Percentiles rank a stretch among this genome's conserved stretches.
These are phyloP conservation scores for Arion vulgaris DNA, from an alignment of 1,140 invertebrate species.

Conservation along the genomic window DNA sequence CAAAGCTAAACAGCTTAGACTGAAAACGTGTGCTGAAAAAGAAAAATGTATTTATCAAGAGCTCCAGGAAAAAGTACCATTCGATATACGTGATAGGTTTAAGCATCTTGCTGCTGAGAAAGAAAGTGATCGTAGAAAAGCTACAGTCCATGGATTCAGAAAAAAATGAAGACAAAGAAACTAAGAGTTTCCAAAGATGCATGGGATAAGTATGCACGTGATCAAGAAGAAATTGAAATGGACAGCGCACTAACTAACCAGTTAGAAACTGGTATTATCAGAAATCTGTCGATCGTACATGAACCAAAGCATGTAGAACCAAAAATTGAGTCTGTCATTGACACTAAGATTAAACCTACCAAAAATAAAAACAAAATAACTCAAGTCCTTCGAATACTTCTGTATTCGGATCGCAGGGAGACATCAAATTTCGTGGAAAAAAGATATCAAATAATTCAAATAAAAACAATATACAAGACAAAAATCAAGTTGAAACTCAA, in stretches of 20 bases:
- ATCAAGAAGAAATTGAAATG: conserved; percentile 1
- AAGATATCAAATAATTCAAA: too few relatives aligned
- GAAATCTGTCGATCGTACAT: background rate
- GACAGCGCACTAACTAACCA: background rate
- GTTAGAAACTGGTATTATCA: background rate
- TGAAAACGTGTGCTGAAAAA: background rate
- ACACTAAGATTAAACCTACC: background rate
- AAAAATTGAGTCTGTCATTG: background rate
- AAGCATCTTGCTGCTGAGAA: background rate
- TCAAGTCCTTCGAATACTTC: background rate
- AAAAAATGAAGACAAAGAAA: background rate
- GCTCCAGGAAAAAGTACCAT: background rate
- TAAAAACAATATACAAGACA: too few relatives aligned
- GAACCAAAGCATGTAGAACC: background rate
- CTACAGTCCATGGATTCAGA: background rate
- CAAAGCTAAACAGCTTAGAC: background rate
- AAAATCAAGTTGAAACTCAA: background rate
- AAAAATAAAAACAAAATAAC: conserved; percentile 13
- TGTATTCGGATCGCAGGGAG: background rate
- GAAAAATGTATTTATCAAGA: background rate
- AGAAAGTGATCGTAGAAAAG: background rate
- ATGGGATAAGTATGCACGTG: background rate
- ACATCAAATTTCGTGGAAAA: too few relatives aligned
- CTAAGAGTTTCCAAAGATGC: too few relatives aligned
- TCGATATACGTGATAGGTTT: background rate